Base-by-base conservation (phyloP, 2,888 invertebrate species). In the Lottia scabra region DNA sequence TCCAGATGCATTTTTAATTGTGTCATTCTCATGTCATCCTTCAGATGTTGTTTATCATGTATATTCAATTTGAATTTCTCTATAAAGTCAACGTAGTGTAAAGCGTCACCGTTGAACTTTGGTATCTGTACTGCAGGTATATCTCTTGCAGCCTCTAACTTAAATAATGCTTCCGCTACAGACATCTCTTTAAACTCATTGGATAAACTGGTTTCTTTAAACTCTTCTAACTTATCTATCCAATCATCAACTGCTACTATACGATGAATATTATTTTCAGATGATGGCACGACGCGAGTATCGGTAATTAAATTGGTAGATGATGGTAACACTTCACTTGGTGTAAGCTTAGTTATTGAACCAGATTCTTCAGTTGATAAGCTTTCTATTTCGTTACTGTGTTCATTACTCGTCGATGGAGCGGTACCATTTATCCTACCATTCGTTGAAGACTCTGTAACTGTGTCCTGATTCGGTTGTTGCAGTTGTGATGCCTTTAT, bases 21-120 rank as follows among this genome's bases (percentile, higher is more conserved):
- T 8, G 38, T 48, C 65, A 70, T 65, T 65, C 70, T 65, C 16
- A 70, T 44, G n/a, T 65, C 70, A 48, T 70, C 70, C 6, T 38
- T 70, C 46, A 70, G 26, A 70, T 65, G 65, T 8, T 44, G 45
- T 38, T 70, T 70, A 10, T 70, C 65, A 23, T 70, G 70, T n/a
- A 70, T 63, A 46, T 70, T 45, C 6, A 65, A 48, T 48, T 70
- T 65, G 16, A 70, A 70, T 30, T 56, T 15, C 44, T 70, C 70
- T n/a, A 70, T 48, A 46, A 65, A 70, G n/a, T 70, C 70, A n/a
- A 70, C 56, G 45, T 70, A 70, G 10, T 8, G 2, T 26, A 65
- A 12, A 48, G 70, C 26, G 65, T 65, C n/a, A 16, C 70, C 70
- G 45, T 65, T 48, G 30, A 70, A 70, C 65, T 65, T 65, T n/a